phyloP scores from a whole-genome alignment of 2,797 vertebrate species.

The Dipus sagitta region DNA sequence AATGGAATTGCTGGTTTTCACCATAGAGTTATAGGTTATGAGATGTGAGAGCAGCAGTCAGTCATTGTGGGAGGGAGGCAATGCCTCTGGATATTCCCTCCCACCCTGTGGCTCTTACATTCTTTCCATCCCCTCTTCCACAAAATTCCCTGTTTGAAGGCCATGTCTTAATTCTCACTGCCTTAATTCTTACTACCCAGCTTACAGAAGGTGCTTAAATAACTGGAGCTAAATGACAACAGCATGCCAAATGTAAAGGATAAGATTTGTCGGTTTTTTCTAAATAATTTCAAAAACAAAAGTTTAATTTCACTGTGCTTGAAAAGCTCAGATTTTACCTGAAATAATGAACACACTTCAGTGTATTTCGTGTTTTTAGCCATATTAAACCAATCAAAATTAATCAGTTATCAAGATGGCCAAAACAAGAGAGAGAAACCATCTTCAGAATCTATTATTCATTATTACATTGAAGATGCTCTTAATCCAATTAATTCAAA shows the following conservation, averaged over 20 bases:
- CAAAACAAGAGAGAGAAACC: not conserved
- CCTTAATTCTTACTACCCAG: not conserved
- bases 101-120: too few relatives aligned
- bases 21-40: too few relatives aligned
- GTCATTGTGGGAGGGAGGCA: too few relatives aligned
- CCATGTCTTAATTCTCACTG: not conserved
- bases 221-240: constrained; percentile 18
- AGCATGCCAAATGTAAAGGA: constrained; percentile 1
- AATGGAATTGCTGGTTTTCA: too few relatives aligned
- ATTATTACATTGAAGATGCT: not conserved
- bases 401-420: not conserved
- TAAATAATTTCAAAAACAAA: constrained; percentile 7
- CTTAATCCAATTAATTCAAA: constrained; percentile 7
- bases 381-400: constrained; percentile 22
- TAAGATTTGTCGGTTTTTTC: not conserved
- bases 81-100: too few relatives aligned
- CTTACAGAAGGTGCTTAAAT: not conserved
- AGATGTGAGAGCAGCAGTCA: too few relatives aligned
- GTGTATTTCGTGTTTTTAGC: not conserved
- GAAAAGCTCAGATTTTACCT: not conserved
- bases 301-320: not conserved
- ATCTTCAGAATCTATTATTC: constrained; percentile 19
- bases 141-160: not conserved
- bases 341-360: not conserved
- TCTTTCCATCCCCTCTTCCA: too few relatives aligned